Conservation (phyloP, 2,113 vertebrate species). For the Platichthys flesus region DNA sequence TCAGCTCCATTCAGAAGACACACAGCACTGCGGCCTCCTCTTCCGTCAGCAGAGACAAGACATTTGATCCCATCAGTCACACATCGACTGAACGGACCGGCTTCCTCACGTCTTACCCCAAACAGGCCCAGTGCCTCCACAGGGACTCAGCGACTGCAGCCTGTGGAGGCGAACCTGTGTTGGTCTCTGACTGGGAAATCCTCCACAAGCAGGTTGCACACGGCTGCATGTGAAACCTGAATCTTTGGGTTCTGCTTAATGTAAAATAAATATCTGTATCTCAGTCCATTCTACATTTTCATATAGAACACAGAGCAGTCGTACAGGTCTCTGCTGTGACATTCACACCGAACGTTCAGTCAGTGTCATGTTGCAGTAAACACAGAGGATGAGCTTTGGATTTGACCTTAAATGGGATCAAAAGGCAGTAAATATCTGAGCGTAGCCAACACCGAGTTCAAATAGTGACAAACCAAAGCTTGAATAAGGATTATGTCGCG, state of each 20-base stretch:
- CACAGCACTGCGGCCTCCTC: constrained; percentile 8
- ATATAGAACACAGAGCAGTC: background rate
- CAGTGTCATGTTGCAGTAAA: constrained; percentile 13
- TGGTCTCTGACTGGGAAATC: constrained; percentile 16
- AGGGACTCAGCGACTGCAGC: background rate
- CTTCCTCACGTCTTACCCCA: constrained; percentile 46
- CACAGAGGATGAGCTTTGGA: constrained; percentile 22
- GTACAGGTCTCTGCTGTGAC: background rate
- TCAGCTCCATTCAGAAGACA: constrained; percentile 17
- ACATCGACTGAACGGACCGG: constrained; percentile 48
- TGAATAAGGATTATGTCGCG: background rate
- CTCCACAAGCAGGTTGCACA: background rate
- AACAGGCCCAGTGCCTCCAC: constrained; percentile 37
- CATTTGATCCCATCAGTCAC: constrained; percentile 51
- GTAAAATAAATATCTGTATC: constrained; percentile 4
- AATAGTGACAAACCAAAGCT: background rate
- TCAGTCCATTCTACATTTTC: background rate
- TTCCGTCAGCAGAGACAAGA: constrained; percentile 32
- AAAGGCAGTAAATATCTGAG: background rate
- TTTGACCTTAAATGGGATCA: constrained; percentile 22
- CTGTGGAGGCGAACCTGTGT: constrained; percentile 9
- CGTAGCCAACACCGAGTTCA: background rate
- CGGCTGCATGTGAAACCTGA: constrained; percentile 6
- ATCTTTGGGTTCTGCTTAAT: constrained; percentile 12
- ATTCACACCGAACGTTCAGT: constrained; percentile 1